phyloP scores from a whole-genome alignment of 2,797 vertebrate species.

The Sus cebifrons region DNA sequence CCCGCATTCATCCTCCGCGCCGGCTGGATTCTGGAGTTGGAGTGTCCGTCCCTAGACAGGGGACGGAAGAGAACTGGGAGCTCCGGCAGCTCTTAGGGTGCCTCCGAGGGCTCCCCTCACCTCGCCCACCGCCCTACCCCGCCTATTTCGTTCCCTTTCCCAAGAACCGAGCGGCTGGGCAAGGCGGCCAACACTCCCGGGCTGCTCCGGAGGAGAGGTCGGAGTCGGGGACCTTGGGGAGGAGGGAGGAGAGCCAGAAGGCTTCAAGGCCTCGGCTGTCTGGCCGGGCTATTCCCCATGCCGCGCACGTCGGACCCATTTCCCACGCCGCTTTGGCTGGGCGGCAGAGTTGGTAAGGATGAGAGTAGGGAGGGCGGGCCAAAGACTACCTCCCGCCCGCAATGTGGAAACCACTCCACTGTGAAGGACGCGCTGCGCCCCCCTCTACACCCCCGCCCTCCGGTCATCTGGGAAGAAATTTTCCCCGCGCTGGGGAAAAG shows the following conservation, averaged over 20 bases:
- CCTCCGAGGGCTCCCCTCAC: background rate
- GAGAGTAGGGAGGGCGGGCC: conserved; percentile 57
- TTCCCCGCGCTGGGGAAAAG: background rate
- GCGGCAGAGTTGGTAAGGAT: conserved; percentile 57
- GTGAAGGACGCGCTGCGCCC: conserved; percentile 89
- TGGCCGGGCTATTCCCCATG: conserved; percentile 85
- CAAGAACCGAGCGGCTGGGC: background rate
- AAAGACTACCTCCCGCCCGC: conserved; percentile 86
- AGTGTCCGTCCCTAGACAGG: background rate
- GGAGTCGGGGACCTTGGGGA: conserved; percentile 24
- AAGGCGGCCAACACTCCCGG: background rate
- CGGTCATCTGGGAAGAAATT: conserved; percentile 69
- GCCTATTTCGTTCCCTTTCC: background rate
- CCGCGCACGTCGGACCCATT: conserved; percentile 90
- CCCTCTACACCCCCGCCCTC: conserved; percentile 38
- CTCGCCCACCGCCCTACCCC: background rate
- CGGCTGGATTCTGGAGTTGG: background rate
- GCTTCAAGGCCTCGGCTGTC: background rate
- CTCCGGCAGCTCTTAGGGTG: fast-evolving
- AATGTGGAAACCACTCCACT: conserved; percentile 88
- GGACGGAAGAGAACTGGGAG: background rate
- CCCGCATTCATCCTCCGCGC: conserved; percentile 67
- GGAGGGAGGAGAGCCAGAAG: conserved; percentile 62
- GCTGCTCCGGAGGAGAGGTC: conserved; percentile 60
- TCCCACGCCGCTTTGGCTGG: conserved; percentile 90